Evolutionary conservation across 2,797 vertebrate genomes (phyloP), one percentile per base, ranked within the genome.

Genomic region (Fratercula arctica): DNA sequence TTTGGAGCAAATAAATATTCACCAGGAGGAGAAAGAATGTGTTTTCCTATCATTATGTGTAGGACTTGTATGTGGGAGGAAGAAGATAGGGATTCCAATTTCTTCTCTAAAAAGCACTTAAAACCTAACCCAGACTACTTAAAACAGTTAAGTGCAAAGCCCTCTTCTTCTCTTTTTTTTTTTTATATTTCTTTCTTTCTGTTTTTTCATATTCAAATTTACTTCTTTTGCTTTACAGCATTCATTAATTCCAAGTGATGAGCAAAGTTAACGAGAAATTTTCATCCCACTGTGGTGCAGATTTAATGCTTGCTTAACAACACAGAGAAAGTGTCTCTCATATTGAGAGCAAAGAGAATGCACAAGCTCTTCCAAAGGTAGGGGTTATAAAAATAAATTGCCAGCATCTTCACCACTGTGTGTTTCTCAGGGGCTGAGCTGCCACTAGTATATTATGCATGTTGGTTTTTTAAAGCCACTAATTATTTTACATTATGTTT

Each of bases 401-500:
- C 81, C 12, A 25, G 8, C 37, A 64, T 91, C 84, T 96, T 96
- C 85, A 72, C 78, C 72, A 73, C 75, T 74, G 39, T 75, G n/a
- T 83, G 64, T 95, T 96, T 96, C 90, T 90, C 72, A 70, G 78
- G 48, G 73, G 33, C 64, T 3, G 45, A 93, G 43, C 64, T 93
- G 76, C 46, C 70, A 74, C 67, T 77, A 50, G 51, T 89, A 74
- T 87, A 89, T 89, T 90, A 89, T 92, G 41, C 56, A 46, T 41
- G 78, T 89, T 88, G 56, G 3, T 66, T 88, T 89, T 93, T 95
- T 79, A 61, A 96, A 97, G 97, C 53, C 82, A 90, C 64, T 92
- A 92, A 96, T 95, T 96, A 93, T 82, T 96, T 94, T 94, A 90
- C 69, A 87, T 95, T 95, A 93, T 96, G 60, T 95, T 96, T 97